phyloP scores from a whole-genome alignment of 2,888 invertebrate genomes.

The Ellobium chinense region DNA sequence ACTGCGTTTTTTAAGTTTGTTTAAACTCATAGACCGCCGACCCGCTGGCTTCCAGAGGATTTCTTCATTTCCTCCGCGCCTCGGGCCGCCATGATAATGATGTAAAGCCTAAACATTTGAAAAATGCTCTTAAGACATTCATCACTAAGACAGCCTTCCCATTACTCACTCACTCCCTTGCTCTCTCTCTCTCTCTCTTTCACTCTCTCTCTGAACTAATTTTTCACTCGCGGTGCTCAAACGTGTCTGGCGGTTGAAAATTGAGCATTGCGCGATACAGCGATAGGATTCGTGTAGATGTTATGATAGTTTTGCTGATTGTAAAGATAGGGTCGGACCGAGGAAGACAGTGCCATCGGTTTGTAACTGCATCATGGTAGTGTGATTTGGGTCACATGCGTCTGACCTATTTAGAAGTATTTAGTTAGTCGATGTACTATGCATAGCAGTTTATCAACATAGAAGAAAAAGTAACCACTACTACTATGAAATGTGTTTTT shows the following conservation, averaged over 20 bases:
- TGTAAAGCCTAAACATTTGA: conserved; percentile 22
- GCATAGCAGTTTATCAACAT: no score
- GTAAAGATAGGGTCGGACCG: no score
- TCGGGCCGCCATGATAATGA: conserved; percentile 17
- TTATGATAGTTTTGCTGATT: no score
- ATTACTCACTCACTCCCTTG: conserved; percentile 2
- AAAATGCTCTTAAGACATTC: conserved; percentile 32
- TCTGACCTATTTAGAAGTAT: no score
- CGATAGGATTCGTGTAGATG: no score
- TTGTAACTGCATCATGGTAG: no score
- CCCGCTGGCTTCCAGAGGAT: not conserved
- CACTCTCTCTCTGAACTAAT: not conserved
- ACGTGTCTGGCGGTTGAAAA: conserved; percentile 1
- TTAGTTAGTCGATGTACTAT: no score
- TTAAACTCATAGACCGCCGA: conserved; percentile 1
- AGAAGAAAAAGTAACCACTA: no score
- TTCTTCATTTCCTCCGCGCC: conserved; percentile 17
- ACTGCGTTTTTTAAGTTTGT: no score
- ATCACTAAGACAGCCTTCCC: conserved; percentile 8
- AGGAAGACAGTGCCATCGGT: no score
- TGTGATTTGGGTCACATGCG: no score
- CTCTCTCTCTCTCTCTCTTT: not conserved
- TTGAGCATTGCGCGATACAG: not conserved
- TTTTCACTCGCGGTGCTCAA: conserved; percentile 5
- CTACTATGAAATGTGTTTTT: no score